phyloP scores from a whole-genome alignment of 2,797 vertebrate species.

The Nyctalus aviator region DNA sequence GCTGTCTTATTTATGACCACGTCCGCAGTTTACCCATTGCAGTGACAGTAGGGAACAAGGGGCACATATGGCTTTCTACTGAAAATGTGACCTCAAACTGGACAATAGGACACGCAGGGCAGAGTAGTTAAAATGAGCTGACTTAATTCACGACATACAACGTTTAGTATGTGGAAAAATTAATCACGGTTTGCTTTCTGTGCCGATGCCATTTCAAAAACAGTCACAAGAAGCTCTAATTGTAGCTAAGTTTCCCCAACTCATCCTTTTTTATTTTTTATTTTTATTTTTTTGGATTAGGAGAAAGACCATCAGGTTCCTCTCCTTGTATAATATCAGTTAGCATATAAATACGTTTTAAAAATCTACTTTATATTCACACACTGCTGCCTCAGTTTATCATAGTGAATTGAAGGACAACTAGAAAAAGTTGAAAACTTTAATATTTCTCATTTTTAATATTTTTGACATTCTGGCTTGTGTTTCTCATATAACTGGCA shows the following conservation, averaged over 20 bases:
- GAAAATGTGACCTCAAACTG: not conserved
- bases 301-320: not conserved
- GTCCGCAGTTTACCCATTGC: not conserved
- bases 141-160: not conserved
- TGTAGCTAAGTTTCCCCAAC: not conserved
- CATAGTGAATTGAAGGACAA: not conserved
- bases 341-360: not conserved
- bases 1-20: not conserved
- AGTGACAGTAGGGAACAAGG: not conserved
- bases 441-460: not conserved
- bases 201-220: not conserved
- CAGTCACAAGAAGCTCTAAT: not conserved
- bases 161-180: constrained; percentile 1
- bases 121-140: not conserved
- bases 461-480: not conserved
- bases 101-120: not conserved
- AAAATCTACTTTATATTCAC: not conserved
- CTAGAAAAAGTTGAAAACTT: not conserved
- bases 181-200: not conserved
- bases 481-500: not conserved
- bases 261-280: not conserved
- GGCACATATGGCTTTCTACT: not conserved
- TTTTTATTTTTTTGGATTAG: not conserved
- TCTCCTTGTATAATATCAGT: not conserved
- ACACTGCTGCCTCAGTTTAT: not conserved